Base-by-base conservation (phyloP, 2,888 invertebrate genomes). In the Spodoptera picta region DNA sequence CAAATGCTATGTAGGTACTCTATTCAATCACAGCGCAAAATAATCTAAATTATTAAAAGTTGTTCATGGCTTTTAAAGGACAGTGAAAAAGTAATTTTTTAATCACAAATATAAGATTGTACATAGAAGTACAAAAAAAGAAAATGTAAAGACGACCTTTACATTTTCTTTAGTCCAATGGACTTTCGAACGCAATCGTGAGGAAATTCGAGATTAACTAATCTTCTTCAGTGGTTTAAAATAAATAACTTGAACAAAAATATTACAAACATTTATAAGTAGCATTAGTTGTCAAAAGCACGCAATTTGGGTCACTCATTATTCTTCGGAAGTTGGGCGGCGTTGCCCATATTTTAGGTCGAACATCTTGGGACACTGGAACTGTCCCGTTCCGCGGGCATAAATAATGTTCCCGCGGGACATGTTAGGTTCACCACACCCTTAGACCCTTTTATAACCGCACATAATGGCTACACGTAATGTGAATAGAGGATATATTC, bases 391-490 rank as follows among this genome's bases (percentile, higher is more conserved):
- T 77, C 57, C 61, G 77, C 71, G 77, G 68, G 79, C 82, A 87
- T 90, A 89, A 89, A 89, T 90, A 87, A 90, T 87, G 85, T 75
- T 74, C 86, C 86, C 87, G 45, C 50, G 90, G 88, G 90, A 84
- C 84, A 78, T 83, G 86, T 90, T 85, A 86, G 84, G 76, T 77
- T 79, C 72, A 67, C 75, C 80, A 80, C 69, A 78, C 81, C 87
- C 85, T 85, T 81, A 83, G 83, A 86, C 88, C 88, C 90, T 87
- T 88, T 88, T 89, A 89, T 87, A 85, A 84, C 81, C 81, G 82
- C 80, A 81, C 80, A 81, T 85, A 85, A 83, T 82, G 80, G 79
- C 77, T 77, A 71, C 76, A 73, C 75, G 79, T 80, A 83, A 83
- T 83, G 82, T 73, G 81, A 72, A 77, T 77, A 70, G 61, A 61